A percentile compares a stretch with the other conserved stretches of the same genome.
These are phyloP conservation scores for Scaptomyza tumidula DNA, from an alignment of 2,888 invertebrate genomes.

Conservation along the genomic window DNA sequence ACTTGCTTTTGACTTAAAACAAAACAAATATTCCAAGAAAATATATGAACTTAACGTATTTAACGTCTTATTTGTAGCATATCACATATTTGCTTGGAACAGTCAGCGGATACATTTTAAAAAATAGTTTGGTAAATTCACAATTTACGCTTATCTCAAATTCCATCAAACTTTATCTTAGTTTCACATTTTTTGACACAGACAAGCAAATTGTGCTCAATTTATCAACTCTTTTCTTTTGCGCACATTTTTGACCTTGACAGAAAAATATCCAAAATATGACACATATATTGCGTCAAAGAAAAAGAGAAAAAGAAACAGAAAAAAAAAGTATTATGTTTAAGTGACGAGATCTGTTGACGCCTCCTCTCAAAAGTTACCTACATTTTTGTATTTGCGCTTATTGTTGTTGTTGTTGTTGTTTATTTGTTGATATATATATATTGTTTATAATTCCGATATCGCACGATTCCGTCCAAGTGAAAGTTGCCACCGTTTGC, in stretches of 20 bases:
- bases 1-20: too few relatives aligned
- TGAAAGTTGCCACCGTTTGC: slow-evolving; percentile 74
- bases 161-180: not conserved
- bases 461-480: slow-evolving; percentile 64
- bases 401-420: slow-evolving; percentile 19
- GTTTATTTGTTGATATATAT: not conserved
- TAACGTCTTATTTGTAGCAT: too few relatives aligned
- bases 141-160: slow-evolving; percentile 7
- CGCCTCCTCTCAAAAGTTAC: slow-evolving; percentile 42
- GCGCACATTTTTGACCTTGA: slow-evolving; percentile 56
- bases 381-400: slow-evolving; percentile 41
- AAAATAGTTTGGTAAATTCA: not conserved
- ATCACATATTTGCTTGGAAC: not conserved
- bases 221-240: slow-evolving; percentile 4
- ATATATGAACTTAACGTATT: too few relatives aligned
- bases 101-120: too few relatives aligned
- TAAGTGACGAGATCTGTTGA: slow-evolving; percentile 54
- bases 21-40: too few relatives aligned
- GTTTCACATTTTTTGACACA: slow-evolving; percentile 17
- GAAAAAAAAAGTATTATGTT: slow-evolving; percentile 7
- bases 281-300: slow-evolving; percentile 61
- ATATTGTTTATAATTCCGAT: slow-evolving; percentile 65
- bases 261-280: slow-evolving; percentile 41
- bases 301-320: slow-evolving; percentile 8
- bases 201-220: slow-evolving; percentile 23